Evolutionary conservation across 2,113 vertebrate genomes (phyloP).

Genomic region (Nycticebus coucang): DNA sequence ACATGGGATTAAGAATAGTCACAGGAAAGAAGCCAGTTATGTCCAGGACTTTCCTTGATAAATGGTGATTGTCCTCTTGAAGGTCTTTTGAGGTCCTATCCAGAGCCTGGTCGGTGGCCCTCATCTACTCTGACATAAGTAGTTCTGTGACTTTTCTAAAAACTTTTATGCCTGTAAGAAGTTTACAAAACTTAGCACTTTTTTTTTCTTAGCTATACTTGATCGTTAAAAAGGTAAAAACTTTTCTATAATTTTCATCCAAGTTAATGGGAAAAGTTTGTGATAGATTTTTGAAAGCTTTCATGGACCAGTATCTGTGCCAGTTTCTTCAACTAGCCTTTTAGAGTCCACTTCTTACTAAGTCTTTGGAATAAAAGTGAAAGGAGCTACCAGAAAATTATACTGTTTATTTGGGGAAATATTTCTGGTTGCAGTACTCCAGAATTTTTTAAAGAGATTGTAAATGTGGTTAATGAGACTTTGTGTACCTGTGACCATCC

Average conservation of each 20-base stretch:
- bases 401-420: slow-evolving; percentile 35
- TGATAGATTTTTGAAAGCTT: slow-evolving; percentile 64
- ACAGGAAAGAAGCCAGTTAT: not conserved
- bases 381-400: slow-evolving; percentile 59
- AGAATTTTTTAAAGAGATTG: slow-evolving; percentile 41
- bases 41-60: slow-evolving; percentile 45
- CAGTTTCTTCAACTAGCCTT: slow-evolving; percentile 58
- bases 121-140: not conserved
- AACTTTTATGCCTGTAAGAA: slow-evolving; percentile 21
- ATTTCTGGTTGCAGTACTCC: slow-evolving; percentile 37
- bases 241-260: slow-evolving; percentile 39
- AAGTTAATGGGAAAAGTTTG: slow-evolving; percentile 70
- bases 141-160: slow-evolving; percentile 64
- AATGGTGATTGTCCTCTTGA: slow-evolving; percentile 3
- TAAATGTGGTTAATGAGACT: slow-evolving; percentile 60
- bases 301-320: slow-evolving; percentile 5
- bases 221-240: slow-evolving; percentile 46
- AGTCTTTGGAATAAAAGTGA: slow-evolving; percentile 49
- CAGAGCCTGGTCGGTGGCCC: slow-evolving; percentile 62
- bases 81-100: slow-evolving; percentile 52
- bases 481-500: slow-evolving; percentile 56
- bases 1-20: not conserved
- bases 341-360: slow-evolving; percentile 36
- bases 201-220: slow-evolving; percentile 51
- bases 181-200: slow-evolving; percentile 43